Conservation (phyloP, 2,888 invertebrate genomes). For the Eulithis prunata region DNA sequence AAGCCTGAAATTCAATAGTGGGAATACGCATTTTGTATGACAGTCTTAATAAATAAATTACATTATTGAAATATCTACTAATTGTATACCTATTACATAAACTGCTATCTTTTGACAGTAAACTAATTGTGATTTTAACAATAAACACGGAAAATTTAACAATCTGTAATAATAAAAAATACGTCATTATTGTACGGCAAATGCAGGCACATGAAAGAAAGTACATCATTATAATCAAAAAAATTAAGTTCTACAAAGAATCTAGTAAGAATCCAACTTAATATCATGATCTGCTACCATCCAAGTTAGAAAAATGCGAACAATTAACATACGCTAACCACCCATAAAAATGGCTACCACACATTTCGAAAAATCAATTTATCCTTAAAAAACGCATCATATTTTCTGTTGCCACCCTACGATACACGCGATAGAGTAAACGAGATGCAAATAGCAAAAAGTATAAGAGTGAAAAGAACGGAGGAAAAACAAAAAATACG, state of each 20-base stretch:
- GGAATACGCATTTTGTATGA: too few relatives aligned
- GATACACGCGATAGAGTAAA: slow-evolving; percentile 63
- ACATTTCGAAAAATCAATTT: slow-evolving; percentile 81
- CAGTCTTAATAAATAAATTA: too few relatives aligned
- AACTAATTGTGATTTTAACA: too few relatives aligned
- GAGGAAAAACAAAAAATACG: slow-evolving; percentile 73
- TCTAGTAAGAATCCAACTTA: slow-evolving; percentile 6
- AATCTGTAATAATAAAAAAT: too few relatives aligned
- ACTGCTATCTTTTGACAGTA: too few relatives aligned
- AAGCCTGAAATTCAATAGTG: too few relatives aligned
- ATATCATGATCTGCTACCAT: slow-evolving; percentile 5
- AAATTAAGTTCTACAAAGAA: slow-evolving; percentile 10
- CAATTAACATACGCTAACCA: slow-evolving; percentile 45
- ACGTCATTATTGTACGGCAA: too few relatives aligned
- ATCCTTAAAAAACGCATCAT: slow-evolving; percentile 81
- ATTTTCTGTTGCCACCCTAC: slow-evolving; percentile 79
- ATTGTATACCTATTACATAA: too few relatives aligned
- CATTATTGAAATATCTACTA: too few relatives aligned
- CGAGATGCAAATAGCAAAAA: slow-evolving; percentile 47
- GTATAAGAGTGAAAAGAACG: slow-evolving; percentile 48
- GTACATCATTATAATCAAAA: too few relatives aligned
- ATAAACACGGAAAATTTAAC: too few relatives aligned
- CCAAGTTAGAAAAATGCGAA: slow-evolving; percentile 29
- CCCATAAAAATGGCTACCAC: slow-evolving; percentile 75
- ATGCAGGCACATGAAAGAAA: too few relatives aligned